Base-by-base conservation (phyloP, 2,797 vertebrate genomes). In the Cottoperca gobio region DNA sequence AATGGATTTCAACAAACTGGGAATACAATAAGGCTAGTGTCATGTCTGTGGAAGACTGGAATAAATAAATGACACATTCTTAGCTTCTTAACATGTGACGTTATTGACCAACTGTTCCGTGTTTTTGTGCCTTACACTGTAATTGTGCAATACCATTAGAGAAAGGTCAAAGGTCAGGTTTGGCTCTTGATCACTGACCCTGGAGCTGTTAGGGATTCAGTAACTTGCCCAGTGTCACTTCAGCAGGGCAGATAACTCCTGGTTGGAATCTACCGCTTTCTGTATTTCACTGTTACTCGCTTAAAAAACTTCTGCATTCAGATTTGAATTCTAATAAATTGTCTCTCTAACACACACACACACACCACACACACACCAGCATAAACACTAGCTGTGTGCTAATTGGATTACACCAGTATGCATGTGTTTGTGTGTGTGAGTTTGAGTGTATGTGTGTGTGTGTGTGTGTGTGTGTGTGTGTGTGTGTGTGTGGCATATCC, bases 341-440 rank as follows among this genome's bases (percentile, higher is more conserved):
- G 19, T 54, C 33, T 78, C 55, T 67, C 35, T 37, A n/a, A 74
- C 71, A 69, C 68, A 71, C 63, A 76, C 26, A 31, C 68, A 2
- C 19, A 19, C 23, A 12, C 43, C 48, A 61, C 72, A 70, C 74
- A 82, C 63, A 78, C 77, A 83, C 53, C 52, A 48, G 71, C 70
- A 70, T 35, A 65, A 79, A 86, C 81, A 69, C 70, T 84, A 62
- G 66, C 85, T 88, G 76, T 81, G 64, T 82, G 87, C 85, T 92
- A 91, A 93, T 91, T 92, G 89, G 90, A 90, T 93, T 92, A 92
- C 58, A 81, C 69, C 59, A 49, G 46, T 67, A 19, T 74, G 46
- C 8, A 8, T 33, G 60, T 76, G 70, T 71, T 43, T 73, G 21
- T 58, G 37, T 24, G 37, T 58, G 35, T 45, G 40, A 37, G 69